phyloP scores from a whole-genome alignment of 2,888 invertebrate species.

The Drosophila neotestacea region DNA sequence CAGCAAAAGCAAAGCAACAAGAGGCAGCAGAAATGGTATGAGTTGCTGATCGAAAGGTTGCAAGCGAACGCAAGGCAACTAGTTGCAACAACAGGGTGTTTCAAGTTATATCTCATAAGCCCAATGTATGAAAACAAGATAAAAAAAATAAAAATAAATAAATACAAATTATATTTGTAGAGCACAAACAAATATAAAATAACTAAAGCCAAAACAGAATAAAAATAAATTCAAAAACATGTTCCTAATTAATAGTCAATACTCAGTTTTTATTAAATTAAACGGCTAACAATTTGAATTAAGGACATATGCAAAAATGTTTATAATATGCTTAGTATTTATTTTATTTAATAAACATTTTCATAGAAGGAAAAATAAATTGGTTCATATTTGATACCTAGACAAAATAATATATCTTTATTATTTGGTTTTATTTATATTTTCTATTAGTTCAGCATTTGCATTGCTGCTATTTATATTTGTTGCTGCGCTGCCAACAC shows the following conservation, averaged over 20 bases:
- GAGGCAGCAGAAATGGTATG: constrained; percentile 27
- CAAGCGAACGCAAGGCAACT: constrained; percentile 44
- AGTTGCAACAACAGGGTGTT: constrained; percentile 48
- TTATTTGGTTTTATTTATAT: too few species aligned
- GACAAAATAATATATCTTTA: too few species aligned
- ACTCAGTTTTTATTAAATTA: neutral
- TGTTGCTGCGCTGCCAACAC: neutral
- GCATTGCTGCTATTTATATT: neutral
- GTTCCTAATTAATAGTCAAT: too few species aligned
- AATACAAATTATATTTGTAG: neutral
- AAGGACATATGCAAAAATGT: too few species aligned
- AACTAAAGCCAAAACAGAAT: neutral
- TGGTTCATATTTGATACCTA: too few species aligned
- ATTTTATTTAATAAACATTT: too few species aligned
- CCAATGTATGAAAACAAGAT: neutral
- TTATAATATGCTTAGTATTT: neutral
- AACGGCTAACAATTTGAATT: too few species aligned
- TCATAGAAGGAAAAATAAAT: too few species aligned
- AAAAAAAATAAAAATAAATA: neutral
- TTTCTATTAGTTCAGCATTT: neutral
- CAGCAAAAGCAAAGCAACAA: constrained; percentile 21
- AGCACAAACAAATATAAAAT: neutral
- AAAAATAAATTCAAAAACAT: too few species aligned
- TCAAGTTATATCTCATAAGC: neutral
- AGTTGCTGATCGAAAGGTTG: constrained; percentile 53